Percentiles rank a stretch among this genome's conserved stretches.
Conservation (phyloP, 2,113 vertebrate genomes). For the Maccullochella peelii region DNA sequence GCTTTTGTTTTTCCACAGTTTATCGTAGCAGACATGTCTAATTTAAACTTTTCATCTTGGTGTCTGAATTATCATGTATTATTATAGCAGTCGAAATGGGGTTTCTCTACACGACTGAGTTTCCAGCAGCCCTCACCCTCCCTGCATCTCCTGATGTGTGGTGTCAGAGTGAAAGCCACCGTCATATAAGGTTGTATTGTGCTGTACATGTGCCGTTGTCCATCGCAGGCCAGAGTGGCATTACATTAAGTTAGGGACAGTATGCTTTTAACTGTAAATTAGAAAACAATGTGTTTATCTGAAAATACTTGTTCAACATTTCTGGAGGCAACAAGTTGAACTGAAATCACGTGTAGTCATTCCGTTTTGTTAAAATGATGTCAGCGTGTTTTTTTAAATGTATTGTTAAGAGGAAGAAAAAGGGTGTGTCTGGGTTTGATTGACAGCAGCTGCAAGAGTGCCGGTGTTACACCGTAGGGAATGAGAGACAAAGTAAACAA, state of each 20-base stretch:
- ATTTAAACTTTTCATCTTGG: neutral
- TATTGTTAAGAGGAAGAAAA: neutral
- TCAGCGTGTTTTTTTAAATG: neutral
- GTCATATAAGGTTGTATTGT: constrained; percentile 30
- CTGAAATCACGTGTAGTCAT: neutral
- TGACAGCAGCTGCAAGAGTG: neutral
- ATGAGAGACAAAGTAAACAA: no score
- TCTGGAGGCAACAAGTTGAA: constrained; percentile 14
- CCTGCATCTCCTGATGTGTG: constrained; percentile 6
- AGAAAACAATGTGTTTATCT: neutral
- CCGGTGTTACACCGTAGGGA: no score
- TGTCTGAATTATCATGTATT: neutral
- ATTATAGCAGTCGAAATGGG: neutral
- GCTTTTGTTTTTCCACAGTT: neutral
- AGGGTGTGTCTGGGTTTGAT: no score
- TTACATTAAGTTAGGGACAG: constrained; percentile 3
- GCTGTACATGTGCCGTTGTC: neutral
- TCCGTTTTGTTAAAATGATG: no score
- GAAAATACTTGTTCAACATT: neutral
- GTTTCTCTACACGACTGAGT: neutral
- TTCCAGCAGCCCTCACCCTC: neutral
- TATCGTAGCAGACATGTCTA: neutral
- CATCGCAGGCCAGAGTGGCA: neutral
- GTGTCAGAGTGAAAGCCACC: constrained; percentile 13
- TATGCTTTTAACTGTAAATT: constrained; percentile 4